phyloP scores from a whole-genome alignment of 2,797 vertebrate species.

The Rhynchotus rufescens region DNA sequence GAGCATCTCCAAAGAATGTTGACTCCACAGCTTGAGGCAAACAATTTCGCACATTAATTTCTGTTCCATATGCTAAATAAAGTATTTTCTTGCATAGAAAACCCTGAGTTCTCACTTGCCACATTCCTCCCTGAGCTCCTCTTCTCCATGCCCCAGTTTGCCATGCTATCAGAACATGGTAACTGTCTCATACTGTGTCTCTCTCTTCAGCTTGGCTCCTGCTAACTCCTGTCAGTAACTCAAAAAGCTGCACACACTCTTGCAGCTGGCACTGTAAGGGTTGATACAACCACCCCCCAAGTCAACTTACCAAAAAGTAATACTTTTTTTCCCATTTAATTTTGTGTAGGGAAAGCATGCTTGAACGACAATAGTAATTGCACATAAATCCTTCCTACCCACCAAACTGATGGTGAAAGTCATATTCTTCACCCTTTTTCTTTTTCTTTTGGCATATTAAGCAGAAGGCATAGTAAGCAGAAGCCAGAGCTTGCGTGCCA shows the following conservation, averaged over 20 bases:
- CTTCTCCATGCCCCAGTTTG: neutral
- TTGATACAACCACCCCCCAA: too few relatives aligned
- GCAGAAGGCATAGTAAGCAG: neutral
- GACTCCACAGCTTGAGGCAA: neutral
- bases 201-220: neutral
- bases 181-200: neutral
- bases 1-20: neutral
- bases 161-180: neutral
- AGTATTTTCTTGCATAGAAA: neutral
- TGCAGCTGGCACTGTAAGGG: neutral
- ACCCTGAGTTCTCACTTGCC: neutral
- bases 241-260: neutral
- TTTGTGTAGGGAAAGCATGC: neutral
- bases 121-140: neutral
- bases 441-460: neutral
- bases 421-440: neutral
- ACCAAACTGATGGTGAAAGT: neutral
- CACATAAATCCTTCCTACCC: neutral
- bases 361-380: neutral
- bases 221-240: fast-evolving
- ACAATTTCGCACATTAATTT: neutral
- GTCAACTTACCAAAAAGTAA: neutral
- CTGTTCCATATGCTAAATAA: neutral
- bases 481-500: neutral
- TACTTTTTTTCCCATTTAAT: neutral